Percentiles rank a stretch among this genome's conserved stretches.
These are phyloP conservation scores for Chloroclystis v-ata DNA, from an alignment of 2,888 invertebrate species.

Conservation along the genomic window DNA sequence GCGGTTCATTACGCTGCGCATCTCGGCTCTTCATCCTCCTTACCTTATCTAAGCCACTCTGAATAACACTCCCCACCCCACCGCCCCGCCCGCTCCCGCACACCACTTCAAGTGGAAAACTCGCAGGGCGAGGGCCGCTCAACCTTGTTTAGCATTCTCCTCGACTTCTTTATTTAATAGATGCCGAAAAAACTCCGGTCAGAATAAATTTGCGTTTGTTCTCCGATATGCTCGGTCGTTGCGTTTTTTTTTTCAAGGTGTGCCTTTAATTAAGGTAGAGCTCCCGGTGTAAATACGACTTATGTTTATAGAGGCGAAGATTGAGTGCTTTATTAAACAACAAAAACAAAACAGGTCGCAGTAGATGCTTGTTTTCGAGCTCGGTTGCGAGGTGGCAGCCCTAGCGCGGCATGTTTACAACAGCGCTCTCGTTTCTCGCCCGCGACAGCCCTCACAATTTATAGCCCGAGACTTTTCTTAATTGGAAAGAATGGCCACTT, in stretches of 20 bases:
- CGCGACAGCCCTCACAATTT: constrained; percentile 74
- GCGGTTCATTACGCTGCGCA: constrained; percentile 76
- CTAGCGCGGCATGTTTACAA: constrained; percentile 62
- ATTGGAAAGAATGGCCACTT: constrained; percentile 79
- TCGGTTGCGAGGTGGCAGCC: constrained; percentile 44
- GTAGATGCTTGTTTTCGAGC: constrained; percentile 31
- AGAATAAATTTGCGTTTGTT: constrained; percentile 74
- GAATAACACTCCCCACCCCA: constrained; percentile 59
- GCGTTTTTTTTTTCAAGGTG: constrained; percentile 53
- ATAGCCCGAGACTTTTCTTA: constrained; percentile 76
- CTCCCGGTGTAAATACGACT: constrained; percentile 53
- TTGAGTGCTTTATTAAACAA: constrained; percentile 62
- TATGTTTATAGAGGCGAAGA: constrained; percentile 56
- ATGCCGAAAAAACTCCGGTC: constrained; percentile 72
- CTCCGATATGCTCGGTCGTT: constrained; percentile 61
- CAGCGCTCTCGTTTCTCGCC: constrained; percentile 49
- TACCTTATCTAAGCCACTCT: constrained; percentile 77
- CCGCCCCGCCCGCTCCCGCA: constrained; percentile 46
- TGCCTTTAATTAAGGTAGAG: constrained; percentile 66
- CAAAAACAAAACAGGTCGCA: constrained; percentile 50
- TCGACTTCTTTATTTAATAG: constrained; percentile 77
- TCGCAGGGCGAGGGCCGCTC: constrained; percentile 75
- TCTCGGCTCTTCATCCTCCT: constrained; percentile 77
- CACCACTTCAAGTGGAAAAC: constrained; percentile 76
- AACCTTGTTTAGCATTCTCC: constrained; percentile 78